These are phyloP conservation scores for Ephydatia muelleri DNA, from an alignment of 37 sponge, comb jelly and placozoan species.

Conservation along the genomic window DNA sequence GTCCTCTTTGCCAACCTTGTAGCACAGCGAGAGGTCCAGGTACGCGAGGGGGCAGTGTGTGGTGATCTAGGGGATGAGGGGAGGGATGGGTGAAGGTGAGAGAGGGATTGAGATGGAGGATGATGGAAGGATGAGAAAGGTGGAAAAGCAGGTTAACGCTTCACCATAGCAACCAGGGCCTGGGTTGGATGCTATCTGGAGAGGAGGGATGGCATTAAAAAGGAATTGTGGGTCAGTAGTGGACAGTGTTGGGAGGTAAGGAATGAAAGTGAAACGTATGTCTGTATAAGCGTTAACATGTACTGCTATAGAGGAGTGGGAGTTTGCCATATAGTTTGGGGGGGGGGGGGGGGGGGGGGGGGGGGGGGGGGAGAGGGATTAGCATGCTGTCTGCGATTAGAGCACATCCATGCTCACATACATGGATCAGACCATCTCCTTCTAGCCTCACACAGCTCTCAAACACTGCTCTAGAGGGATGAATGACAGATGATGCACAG, in stretches of 20 bases:
- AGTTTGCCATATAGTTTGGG: neutral
- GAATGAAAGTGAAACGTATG: neutral
- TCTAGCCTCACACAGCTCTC: conserved; percentile 60
- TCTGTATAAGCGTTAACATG: too few relatives aligned
- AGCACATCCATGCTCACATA: neutral
- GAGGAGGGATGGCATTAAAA: neutral
- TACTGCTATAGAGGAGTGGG: too few relatives aligned
- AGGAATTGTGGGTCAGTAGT: neutral
- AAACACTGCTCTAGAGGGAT: conserved; percentile 48
- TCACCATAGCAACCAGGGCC: neutral
- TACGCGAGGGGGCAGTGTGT: conserved; percentile 27
- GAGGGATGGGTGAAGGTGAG: conserved; percentile 1
- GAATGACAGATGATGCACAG: neutral
- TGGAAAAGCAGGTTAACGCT: neutral
- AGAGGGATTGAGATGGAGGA: neutral
- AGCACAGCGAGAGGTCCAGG: conserved; percentile 65
- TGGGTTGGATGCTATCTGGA: neutral
- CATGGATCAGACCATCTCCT: conserved; percentile 65
- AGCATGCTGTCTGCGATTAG: too few relatives aligned
- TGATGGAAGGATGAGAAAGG: neutral
- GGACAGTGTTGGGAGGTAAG: neutral
- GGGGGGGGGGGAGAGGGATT: neutral
- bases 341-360: neutral
- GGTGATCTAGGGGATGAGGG: conserved; percentile 50
- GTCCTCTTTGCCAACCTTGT: conserved; percentile 32